Conservation (phyloP, 1,140 invertebrate species). For the Eciton burchellii region DNA sequence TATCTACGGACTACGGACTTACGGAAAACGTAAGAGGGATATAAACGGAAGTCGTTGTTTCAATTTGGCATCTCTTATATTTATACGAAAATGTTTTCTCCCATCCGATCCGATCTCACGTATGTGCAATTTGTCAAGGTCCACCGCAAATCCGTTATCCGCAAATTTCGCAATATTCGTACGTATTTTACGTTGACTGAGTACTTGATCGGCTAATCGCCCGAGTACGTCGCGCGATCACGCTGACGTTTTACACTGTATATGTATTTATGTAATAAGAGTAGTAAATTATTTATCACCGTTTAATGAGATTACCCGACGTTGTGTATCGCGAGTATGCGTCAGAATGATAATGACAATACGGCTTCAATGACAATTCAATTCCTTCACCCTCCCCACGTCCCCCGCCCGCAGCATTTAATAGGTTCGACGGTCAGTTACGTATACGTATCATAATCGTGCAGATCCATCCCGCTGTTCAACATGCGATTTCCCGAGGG, state of each 20-base stretch:
- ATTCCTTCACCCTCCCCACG: slow-evolving; percentile 7
- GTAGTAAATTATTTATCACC: slow-evolving; percentile 60
- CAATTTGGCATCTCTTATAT: background rate
- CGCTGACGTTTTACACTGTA: slow-evolving; percentile 44
- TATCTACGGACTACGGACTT: too few species aligned
- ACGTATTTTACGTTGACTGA: slow-evolving; percentile 8
- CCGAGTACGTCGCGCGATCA: slow-evolving; percentile 42
- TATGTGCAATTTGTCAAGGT: background rate
- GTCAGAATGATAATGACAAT: slow-evolving; percentile 67
- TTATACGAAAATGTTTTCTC: background rate
- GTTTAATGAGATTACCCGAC: slow-evolving; percentile 50
- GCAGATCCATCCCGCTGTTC: slow-evolving; percentile 46
- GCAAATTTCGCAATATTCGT: background rate
- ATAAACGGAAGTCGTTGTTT: background rate
- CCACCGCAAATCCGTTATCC: background rate
- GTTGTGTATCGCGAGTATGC: slow-evolving; percentile 49
- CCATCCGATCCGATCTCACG: background rate
- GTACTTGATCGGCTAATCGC: slow-evolving; percentile 22
- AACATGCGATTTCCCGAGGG: slow-evolving; percentile 26
- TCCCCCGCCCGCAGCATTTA: slow-evolving; percentile 17
- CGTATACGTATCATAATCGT: slow-evolving; percentile 38
- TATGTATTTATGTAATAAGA: slow-evolving; percentile 62
- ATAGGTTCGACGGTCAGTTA: slow-evolving; percentile 12
- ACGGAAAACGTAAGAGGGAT: too few species aligned
- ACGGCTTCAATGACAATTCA: slow-evolving; percentile 49